These are phyloP conservation scores for Furnarius figulus DNA, from an alignment of 2,113 vertebrate species.

Conservation along the genomic window DNA sequence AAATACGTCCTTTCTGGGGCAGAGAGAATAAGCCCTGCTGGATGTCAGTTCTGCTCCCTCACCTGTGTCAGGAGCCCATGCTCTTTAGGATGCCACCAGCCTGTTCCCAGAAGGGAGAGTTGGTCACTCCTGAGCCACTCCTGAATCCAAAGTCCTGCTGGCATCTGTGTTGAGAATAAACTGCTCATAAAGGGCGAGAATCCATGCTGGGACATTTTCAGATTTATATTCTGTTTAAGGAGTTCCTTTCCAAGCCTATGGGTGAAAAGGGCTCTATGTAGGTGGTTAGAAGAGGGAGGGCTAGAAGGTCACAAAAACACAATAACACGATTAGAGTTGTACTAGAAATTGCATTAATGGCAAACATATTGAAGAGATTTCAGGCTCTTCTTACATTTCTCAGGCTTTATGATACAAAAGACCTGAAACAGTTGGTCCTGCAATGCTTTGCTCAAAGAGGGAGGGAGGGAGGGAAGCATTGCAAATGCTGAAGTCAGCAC, in stretches of 20 bases:
- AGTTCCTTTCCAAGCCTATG: background rate
- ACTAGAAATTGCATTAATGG: background rate
- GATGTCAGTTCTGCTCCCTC: background rate
- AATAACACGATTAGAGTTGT: rapidly evolving
- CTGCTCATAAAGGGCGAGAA: background rate
- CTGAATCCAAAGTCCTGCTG: background rate
- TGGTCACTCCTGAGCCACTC: background rate
- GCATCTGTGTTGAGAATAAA: background rate
- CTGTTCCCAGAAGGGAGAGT: background rate
- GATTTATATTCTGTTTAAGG: background rate
- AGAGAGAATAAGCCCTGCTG: too few relatives aligned
- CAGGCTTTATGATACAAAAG: background rate
- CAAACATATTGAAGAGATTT: background rate
- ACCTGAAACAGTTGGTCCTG: background rate
- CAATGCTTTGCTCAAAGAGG: background rate
- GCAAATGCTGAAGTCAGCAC: background rate
- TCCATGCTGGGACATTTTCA: background rate
- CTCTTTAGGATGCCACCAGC: background rate
- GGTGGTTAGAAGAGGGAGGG: background rate
- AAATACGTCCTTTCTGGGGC: background rate
- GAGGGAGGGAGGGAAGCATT: background rate
- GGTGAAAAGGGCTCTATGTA: background rate
- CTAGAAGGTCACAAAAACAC: background rate
- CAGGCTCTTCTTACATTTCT: background rate
- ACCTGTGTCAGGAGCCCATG: background rate